These are phyloP conservation scores for Papilio gigon DNA, from an alignment of 2,888 invertebrate genomes.

Conservation along the genomic window DNA sequence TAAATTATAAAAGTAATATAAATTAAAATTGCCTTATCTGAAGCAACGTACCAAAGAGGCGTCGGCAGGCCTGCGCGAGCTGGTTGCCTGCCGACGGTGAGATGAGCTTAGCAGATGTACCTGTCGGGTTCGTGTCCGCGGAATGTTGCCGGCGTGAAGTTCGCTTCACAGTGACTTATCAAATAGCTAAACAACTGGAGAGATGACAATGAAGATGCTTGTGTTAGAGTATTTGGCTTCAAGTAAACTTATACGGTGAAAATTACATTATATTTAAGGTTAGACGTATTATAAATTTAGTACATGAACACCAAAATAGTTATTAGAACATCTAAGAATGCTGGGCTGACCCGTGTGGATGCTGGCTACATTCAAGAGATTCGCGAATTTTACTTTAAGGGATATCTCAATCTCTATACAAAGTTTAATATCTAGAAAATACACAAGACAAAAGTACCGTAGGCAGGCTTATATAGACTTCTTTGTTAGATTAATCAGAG, in stretches of 20 bases:
- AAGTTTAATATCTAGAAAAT: neutral
- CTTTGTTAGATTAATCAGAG: constrained; percentile 11
- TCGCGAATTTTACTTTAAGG: neutral
- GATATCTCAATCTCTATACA: neutral
- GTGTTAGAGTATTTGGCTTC: neutral
- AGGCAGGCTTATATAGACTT: too few relatives aligned
- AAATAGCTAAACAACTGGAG: neutral
- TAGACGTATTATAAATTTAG: neutral
- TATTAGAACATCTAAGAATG: neutral
- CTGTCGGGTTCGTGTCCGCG: neutral
- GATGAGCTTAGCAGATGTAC: neutral
- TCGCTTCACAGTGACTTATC: neutral
- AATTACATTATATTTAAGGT: neutral
- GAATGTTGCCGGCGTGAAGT: neutral
- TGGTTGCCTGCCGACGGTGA: neutral
- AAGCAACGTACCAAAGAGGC: constrained; percentile 15
- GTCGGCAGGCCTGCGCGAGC: neutral
- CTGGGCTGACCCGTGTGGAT: neutral
- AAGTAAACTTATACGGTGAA: neutral
- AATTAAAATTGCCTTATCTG: neutral
- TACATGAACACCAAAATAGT: neutral
- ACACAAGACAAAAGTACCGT: too few relatives aligned
- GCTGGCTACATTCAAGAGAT: neutral
- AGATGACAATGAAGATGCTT: neutral
- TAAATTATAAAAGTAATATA: neutral